phyloP scores from a whole-genome alignment of 1,140 invertebrate genomes.

The Papilio helenus region DNA sequence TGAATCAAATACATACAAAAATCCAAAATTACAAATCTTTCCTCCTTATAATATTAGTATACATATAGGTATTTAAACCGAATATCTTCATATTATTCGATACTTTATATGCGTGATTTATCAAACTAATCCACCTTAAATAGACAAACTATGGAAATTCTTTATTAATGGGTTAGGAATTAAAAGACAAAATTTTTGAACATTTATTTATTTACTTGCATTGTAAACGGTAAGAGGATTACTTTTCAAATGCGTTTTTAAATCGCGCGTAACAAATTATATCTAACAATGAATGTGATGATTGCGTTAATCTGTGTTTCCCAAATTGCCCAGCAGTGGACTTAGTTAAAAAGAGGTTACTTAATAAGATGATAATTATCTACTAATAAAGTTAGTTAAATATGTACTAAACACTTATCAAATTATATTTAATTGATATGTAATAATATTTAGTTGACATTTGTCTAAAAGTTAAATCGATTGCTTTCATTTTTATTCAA shows the following conservation, averaged over 20 bases:
- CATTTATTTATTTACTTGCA: slow-evolving; percentile 33
- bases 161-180: not conserved
- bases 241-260: not conserved
- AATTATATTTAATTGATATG: not conserved
- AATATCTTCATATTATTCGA: too few species aligned
- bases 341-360: not conserved
- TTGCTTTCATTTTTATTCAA: not conserved
- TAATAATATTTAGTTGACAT: not conserved
- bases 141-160: too few species aligned
- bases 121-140: too few species aligned
- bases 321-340: not conserved
- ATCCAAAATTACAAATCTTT: too few species aligned
- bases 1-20: too few species aligned
- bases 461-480: not conserved
- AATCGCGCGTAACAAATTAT: not conserved
- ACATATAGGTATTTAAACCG: too few species aligned
- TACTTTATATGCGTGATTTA: too few species aligned
- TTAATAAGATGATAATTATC: not conserved
- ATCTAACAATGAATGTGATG: not conserved
- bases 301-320: not conserved
- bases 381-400: too few species aligned
- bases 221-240: slow-evolving; percentile 27
- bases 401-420: not conserved
- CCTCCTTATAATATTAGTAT: too few species aligned
- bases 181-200: not conserved